These are phyloP conservation scores for Pollenia griseotomentosa DNA, from an alignment of 2,888 invertebrate genomes.

Conservation along the genomic window DNA sequence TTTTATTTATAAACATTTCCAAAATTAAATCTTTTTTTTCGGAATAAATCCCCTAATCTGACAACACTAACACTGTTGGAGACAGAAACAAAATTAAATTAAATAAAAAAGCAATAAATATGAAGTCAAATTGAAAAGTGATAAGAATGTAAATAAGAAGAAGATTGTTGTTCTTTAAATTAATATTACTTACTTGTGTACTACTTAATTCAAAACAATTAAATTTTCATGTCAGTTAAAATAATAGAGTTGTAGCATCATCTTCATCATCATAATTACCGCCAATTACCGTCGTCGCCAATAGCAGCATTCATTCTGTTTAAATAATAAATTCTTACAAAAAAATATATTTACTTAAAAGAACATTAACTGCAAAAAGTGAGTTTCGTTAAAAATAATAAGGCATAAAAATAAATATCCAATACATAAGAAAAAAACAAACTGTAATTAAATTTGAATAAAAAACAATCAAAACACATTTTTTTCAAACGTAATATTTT, in stretches of 20 bases:
- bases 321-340: neutral
- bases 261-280: constrained; percentile 54
- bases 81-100: constrained; percentile 7
- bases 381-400: neutral
- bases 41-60: too few species aligned
- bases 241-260: constrained; percentile 36
- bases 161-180: constrained; percentile 40
- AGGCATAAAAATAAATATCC: neutral
- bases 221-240: constrained; percentile 62
- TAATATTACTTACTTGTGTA: constrained; percentile 13
- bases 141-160: constrained; percentile 54
- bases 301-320: neutral
- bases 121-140: constrained; percentile 46
- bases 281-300: neutral
- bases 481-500: constrained; percentile 18
- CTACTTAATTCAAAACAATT: constrained; percentile 39
- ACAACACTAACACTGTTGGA: neutral
- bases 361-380: neutral
- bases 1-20: too few species aligned
- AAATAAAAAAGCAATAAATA: neutral
- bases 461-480: neutral
- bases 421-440: neutral
- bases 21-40: too few species aligned
- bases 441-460: neutral
- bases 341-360: neutral